phyloP scores from a whole-genome alignment of 2,113 vertebrate species.

The Cyprinodon tularosa region DNA sequence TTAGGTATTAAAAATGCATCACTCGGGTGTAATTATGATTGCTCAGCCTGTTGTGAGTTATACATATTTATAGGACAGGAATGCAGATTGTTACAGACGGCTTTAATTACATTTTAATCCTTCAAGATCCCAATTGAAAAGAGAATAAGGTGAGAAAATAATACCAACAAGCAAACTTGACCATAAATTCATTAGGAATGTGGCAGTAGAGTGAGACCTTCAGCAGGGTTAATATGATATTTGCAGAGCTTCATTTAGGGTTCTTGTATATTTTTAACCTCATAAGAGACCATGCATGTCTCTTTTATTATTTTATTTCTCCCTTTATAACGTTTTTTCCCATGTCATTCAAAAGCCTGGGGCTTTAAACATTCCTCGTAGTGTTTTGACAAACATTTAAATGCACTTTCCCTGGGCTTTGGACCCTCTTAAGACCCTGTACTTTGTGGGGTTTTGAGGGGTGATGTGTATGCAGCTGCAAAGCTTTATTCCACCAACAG shows the following conservation, averaged over 20 bases:
- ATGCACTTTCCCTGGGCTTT: too few relatives aligned
- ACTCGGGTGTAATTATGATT: conserved; percentile 57
- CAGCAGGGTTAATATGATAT: conserved; percentile 39
- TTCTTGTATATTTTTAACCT: conserved; percentile 42
- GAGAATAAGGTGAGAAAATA: conserved; percentile 16
- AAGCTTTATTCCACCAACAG: too few relatives aligned
- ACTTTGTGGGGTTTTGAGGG: too few relatives aligned
- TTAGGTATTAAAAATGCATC: conserved; percentile 69
- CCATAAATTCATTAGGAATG: conserved; percentile 22
- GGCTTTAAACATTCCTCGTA: too few relatives aligned
- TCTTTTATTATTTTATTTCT: conserved; percentile 37
- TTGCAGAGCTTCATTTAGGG: conserved; percentile 36
- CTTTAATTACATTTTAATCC: conserved; percentile 64
- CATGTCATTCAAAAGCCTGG: too few relatives aligned
- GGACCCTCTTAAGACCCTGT: too few relatives aligned
- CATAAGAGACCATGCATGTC: conserved; percentile 62
- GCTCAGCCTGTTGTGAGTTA: conserved; percentile 61
- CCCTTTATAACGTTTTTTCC: conserved; percentile 42
- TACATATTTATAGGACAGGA: conserved; percentile 61
- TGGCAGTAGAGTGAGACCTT: conserved; percentile 29
- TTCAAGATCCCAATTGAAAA: not conserved
- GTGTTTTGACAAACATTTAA: too few relatives aligned
- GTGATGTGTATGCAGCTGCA: too few relatives aligned
- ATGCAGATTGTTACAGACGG: conserved; percentile 51
- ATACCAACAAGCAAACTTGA: conserved; percentile 20